Percentiles rank a stretch among this genome's conserved stretches.
Evolutionary conservation across 2,113 vertebrate genomes (phyloP).

Genomic region (Mastomys coucha): DNA sequence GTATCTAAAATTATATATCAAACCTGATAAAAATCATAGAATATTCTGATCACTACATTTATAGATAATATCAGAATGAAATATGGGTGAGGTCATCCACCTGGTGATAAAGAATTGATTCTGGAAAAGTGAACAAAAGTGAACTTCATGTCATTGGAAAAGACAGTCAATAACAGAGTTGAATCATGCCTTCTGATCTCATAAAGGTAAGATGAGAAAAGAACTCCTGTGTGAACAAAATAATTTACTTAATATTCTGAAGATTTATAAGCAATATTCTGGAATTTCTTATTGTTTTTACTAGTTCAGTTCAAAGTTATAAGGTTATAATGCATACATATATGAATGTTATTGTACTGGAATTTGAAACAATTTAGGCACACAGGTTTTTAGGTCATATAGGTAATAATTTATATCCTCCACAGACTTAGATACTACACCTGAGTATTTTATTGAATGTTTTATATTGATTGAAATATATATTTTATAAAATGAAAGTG

Average conservation of each 20-base stretch:
- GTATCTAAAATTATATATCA: background rate
- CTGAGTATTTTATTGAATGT: background rate
- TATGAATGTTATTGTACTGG: background rate
- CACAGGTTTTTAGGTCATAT: background rate
- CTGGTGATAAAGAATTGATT: background rate
- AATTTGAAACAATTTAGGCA: background rate
- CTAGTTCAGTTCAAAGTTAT: background rate
- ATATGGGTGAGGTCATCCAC: background rate
- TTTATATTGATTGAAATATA: slow-evolving; percentile 1
- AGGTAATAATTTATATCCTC: background rate
- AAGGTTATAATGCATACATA: background rate
- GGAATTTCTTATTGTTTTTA: background rate
- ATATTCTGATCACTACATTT: background rate
- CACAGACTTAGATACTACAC: background rate
- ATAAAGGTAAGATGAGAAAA: background rate
- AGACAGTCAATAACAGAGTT: no score
- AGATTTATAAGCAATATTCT: background rate
- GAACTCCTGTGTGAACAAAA: background rate
- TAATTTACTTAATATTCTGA: background rate
- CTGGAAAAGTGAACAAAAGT: background rate
- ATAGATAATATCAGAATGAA: background rate
- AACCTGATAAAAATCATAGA: background rate
- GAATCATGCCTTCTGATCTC: background rate
- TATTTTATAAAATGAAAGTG: background rate
- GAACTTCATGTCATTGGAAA: background rate